Conservation (phyloP, 1,140 invertebrate genomes). For the Aphaenogaster ashmeadi region DNA sequence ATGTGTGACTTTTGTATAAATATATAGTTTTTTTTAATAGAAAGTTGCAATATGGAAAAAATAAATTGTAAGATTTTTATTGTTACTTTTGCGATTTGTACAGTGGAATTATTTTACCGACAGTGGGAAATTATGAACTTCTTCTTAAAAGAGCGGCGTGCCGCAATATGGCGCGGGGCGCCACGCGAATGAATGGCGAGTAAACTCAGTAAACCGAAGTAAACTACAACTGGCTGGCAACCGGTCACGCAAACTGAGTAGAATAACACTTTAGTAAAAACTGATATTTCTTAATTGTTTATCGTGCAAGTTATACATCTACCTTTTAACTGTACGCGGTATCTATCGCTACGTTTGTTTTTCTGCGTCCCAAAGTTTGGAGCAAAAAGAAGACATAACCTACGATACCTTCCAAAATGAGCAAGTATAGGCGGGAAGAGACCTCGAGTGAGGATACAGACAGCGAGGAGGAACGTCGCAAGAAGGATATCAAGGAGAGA, state of each 20-base stretch:
- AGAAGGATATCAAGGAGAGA: constrained; percentile 95
- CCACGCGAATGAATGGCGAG: too few species aligned
- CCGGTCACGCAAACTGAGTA: neutral
- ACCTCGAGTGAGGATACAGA: constrained; percentile 88
- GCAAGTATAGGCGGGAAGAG: constrained; percentile 87
- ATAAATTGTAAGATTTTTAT: neutral
- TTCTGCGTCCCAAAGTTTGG: neutral
- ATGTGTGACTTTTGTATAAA: too few species aligned
- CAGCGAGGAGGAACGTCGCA: constrained; percentile 90
- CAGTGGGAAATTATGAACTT: constrained; percentile 16
- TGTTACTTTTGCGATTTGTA: neutral
- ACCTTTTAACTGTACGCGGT: neutral
- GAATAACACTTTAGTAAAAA: neutral
- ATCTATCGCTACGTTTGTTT: neutral
- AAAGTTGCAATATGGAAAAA: neutral
- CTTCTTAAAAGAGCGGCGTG: too few species aligned
- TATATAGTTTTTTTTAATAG: too few species aligned
- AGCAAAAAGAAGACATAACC: constrained; percentile 21
- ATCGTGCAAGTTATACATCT: neutral
- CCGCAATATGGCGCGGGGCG: too few species aligned
- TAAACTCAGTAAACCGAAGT: neutral
- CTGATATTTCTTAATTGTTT: neutral
- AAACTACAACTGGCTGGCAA: neutral
- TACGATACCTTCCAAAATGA: constrained; percentile 80
- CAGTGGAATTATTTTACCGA: neutral